These are phyloP conservation scores for Notechis scutatus DNA, from an alignment of 2,113 vertebrate species.

Conservation along the genomic window DNA sequence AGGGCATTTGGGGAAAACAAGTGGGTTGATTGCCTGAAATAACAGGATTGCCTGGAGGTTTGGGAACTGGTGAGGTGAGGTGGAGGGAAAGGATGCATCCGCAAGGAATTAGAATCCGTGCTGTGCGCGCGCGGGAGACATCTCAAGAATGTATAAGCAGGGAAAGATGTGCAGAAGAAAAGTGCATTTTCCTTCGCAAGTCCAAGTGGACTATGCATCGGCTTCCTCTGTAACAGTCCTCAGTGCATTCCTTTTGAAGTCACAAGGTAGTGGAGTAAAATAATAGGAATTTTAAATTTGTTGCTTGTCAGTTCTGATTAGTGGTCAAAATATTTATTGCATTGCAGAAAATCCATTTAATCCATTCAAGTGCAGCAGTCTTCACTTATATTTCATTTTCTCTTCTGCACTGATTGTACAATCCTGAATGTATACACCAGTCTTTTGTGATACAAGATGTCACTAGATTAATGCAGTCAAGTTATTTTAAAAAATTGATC, in stretches of 20 bases:
- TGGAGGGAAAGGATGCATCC: background rate
- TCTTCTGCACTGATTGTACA: background rate
- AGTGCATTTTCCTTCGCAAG: background rate
- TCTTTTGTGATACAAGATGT: background rate
- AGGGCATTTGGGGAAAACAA: background rate
- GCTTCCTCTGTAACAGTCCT: background rate
- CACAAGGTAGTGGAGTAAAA: background rate
- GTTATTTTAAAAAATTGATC: background rate
- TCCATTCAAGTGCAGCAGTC: background rate
- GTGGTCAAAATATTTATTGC: background rate
- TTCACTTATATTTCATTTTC: conserved; percentile 6
- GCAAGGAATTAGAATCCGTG: background rate
- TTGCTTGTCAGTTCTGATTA: background rate
- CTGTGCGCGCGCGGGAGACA: background rate
- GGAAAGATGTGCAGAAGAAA: background rate
- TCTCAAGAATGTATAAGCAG: background rate
- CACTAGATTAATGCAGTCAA: background rate
- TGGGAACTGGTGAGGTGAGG: background rate
- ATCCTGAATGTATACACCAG: background rate
- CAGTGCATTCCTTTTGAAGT: background rate
- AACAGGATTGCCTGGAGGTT: too few relatives aligned
- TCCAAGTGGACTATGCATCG: background rate
- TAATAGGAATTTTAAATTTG: background rate
- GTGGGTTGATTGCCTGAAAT: background rate
- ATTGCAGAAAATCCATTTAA: background rate